A percentile compares a stretch with the other conserved stretches of the same genome.
Evolutionary conservation across 2,113 vertebrate genomes (phyloP).

Genomic region (Saimiri boliviensis): DNA sequence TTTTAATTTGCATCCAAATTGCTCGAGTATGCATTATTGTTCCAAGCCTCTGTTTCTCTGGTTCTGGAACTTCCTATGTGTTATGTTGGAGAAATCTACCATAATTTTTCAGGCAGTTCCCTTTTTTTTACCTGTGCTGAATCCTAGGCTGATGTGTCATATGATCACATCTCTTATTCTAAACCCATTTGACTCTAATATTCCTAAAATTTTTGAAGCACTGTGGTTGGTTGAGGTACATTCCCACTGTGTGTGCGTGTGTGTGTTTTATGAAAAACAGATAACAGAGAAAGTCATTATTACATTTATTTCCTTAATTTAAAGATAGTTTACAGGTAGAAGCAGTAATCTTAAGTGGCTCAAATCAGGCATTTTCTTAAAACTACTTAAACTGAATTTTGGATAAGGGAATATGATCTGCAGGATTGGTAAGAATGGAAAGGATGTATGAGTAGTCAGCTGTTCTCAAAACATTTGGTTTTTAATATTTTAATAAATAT

Average conservation of each 20-base stretch:
- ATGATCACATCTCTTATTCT: not conserved
- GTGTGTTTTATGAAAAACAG: not conserved
- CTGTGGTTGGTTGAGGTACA: not conserved
- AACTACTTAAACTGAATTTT: not conserved
- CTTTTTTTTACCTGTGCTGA: not conserved
- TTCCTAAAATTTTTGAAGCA: not conserved
- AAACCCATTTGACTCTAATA: not conserved
- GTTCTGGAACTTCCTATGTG: not conserved
- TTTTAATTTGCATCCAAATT: not conserved
- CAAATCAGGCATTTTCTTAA: not conserved
- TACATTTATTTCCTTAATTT: not conserved
- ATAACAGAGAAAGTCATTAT: not conserved
- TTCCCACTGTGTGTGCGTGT: not conserved
- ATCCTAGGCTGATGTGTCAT: not conserved
- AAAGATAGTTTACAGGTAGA: not conserved
- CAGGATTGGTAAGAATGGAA: not conserved
- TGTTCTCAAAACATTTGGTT: not conserved
- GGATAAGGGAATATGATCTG: not conserved
- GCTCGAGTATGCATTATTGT: not conserved
- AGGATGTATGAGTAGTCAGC: not conserved
- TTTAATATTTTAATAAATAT: not conserved
- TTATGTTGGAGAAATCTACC: not conserved
- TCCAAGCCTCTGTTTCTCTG: not conserved
- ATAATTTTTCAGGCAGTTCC: not conserved
- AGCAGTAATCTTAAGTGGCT: not conserved